A percentile compares a stretch with the other conserved stretches of the same genome.
phyloP scores from a whole-genome alignment of 2,888 invertebrate genomes.

The Dione juno region DNA sequence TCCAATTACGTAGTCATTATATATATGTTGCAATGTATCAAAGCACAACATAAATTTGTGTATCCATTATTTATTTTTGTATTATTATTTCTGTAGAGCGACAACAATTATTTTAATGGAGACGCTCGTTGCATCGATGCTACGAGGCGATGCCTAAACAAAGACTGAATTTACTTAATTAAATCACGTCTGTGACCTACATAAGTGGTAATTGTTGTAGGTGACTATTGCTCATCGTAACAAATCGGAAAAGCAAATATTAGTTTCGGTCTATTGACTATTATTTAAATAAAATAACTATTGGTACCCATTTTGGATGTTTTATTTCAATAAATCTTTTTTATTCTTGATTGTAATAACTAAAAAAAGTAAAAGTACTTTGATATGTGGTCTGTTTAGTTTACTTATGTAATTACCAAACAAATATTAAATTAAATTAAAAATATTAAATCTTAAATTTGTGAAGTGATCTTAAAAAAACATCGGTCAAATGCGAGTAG shows the following conservation, averaged over 20 bases:
- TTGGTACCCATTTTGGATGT: conserved; percentile 42
- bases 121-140: conserved; percentile 49
- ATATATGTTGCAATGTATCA: conserved; percentile 54
- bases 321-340: conserved; percentile 38
- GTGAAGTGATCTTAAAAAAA: too few species aligned
- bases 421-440: too few species aligned
- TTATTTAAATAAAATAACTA: conserved; percentile 58
- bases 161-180: conserved; percentile 80
- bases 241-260: conserved; percentile 60
- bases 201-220: conserved; percentile 52
- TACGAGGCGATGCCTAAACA: conserved; percentile 69
- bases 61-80: conserved; percentile 53
- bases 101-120: conserved; percentile 59
- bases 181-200: conserved; percentile 58
- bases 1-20: conserved; percentile 56
- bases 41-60: conserved; percentile 62
- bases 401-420: too few species aligned
- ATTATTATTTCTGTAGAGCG: conserved; percentile 48
- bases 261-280: conserved; percentile 80
- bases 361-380: not conserved
- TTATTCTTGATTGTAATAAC: not conserved
- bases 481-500: too few species aligned
- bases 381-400: too few species aligned
- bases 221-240: conserved; percentile 72
- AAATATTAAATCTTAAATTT: too few species aligned